Evolutionary conservation across 2,113 vertebrate species (phyloP), one percentile per base, ranked within the genome.

Genomic region (Channa argus): DNA sequence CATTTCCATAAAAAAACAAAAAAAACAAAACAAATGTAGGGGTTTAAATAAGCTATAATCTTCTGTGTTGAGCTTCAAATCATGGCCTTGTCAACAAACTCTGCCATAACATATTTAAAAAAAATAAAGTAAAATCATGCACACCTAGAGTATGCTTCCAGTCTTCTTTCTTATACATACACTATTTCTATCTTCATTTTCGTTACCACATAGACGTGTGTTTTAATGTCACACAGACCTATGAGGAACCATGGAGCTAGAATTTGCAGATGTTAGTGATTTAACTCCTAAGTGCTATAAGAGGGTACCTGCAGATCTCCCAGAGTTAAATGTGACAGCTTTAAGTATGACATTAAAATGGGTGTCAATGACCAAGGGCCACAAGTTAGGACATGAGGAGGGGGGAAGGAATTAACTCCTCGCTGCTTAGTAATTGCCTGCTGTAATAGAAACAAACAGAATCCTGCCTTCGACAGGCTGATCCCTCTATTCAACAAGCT

Each of bases 361-460:
- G 80, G 91, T 90, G 91, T 93, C 90, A 89, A 83, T 91, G 89
- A 88, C 88, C 46, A 7, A 83, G 88, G 84, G 89, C 83, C 92
- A 93, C 92, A 92, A 91, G 91, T 91, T 86, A 58, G 84, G 83
- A 85, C 69, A 53, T 6, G 55, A 64, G 77, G 69, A 68, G 72
- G 79, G 80, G 87, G 77, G 80, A 64, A 73, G 88, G 90, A 89
- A 90, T 92, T 90, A 92, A 92, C 88, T 92, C 79, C 82, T 91
- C 80, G 80, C 80, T 86, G 88, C 89, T 91, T 91, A 86, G 88
- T 91, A 92, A 94, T 90, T 88, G 91, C 88, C 80, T 79, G 86
- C 89, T 85, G 80, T 91, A 92, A 93, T 85, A 93, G 91, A 91
- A 93, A 92, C 91, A 91, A 92, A 93, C 92, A 84, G 87, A 88